phyloP scores from a whole-genome alignment of 1,140 invertebrate species.

The Platyscapa corneri region DNA sequence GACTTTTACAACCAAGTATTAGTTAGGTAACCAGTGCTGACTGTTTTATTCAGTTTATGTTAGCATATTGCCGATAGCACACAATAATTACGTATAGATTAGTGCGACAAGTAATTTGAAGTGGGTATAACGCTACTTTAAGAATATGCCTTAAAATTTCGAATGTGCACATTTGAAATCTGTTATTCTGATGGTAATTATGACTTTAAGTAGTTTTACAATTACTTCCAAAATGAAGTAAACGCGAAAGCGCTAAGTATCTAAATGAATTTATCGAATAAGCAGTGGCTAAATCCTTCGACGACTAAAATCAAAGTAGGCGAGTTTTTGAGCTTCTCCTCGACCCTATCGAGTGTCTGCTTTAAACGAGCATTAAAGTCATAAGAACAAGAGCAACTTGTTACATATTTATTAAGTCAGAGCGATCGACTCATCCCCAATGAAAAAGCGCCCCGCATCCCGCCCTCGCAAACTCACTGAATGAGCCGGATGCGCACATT shows the following conservation, averaged over 20 bases:
- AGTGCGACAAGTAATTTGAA: neutral
- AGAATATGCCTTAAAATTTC: neutral
- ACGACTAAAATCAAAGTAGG: neutral
- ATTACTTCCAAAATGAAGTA: neutral
- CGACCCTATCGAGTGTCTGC: neutral
- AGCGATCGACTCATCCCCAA: neutral
- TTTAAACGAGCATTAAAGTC: neutral
- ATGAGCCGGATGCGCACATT: neutral
- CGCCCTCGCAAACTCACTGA: neutral
- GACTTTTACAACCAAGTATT: too few species aligned
- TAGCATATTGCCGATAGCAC: too few species aligned
- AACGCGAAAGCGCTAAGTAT: neutral
- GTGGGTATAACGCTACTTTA: neutral
- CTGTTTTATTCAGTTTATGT: too few species aligned
- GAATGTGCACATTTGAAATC: neutral
- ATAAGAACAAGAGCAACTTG: neutral
- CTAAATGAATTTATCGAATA: neutral
- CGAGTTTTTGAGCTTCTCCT: neutral
- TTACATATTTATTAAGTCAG: conserved; percentile 2
- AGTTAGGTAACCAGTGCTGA: too few species aligned
- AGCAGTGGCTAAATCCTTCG: too few species aligned
- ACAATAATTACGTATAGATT: too few species aligned
- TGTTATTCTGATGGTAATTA: neutral
- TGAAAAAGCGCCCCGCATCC: neutral
- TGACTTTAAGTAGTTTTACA: neutral